Conservation (phyloP, 64 coral and sea anemone species). For the Montipora cactus region DNA sequence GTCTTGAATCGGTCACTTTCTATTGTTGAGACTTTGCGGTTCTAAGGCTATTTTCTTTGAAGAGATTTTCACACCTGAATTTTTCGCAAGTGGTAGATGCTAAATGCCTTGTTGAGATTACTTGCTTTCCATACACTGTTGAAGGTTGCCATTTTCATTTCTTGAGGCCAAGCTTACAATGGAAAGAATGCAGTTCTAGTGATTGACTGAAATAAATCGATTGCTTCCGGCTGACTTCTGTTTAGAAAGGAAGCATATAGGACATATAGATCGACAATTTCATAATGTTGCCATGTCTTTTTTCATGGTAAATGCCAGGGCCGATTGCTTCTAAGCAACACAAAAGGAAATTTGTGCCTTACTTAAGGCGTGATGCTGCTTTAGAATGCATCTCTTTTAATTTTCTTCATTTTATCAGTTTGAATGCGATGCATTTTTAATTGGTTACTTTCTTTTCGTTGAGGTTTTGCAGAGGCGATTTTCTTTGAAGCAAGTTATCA, state of each 20-base stretch:
- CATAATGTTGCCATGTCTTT: not conserved
- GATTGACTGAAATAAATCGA: not conserved
- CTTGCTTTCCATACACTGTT: not conserved
- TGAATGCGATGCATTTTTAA: not conserved
- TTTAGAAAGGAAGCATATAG: not conserved
- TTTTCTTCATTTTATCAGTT: not conserved
- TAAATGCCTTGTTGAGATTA: not conserved
- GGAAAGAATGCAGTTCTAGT: not conserved
- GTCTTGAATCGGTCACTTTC: not conserved
- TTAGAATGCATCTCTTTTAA: not conserved
- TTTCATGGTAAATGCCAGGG: not conserved
- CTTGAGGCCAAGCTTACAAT: not conserved
- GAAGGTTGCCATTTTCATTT: slow-evolving; percentile 1
- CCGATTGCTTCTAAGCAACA: not conserved
- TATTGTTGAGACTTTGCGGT: not conserved
- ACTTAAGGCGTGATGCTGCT: not conserved
- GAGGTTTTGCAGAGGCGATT: not conserved
- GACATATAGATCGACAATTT: not conserved
- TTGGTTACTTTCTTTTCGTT: not conserved
- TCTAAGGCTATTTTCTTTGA: not conserved
- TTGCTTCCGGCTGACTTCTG: not conserved
- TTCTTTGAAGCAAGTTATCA: not conserved
- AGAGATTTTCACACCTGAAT: not conserved
- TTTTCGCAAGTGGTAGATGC: not conserved
- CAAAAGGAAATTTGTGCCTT: too few species aligned